Conservation (phyloP, 30 jellyfish, hydroid and myxozoan genomes). For the Chrysaora quinquecirrha region DNA sequence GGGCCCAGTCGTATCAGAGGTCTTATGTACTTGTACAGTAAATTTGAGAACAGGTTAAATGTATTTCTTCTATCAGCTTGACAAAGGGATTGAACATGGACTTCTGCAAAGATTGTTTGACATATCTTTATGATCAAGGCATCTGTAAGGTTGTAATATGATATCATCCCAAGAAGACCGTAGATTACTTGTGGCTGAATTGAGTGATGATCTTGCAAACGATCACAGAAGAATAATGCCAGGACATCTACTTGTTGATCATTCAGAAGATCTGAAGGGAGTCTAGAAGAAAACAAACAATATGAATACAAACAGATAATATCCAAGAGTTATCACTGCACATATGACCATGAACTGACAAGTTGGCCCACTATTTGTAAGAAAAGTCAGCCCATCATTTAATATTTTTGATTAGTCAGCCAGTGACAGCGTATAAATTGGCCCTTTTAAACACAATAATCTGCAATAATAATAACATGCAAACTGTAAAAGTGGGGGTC, state of each 20-base stretch:
- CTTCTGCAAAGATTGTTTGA: constrained; percentile 85
- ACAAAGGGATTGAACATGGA: constrained; percentile 90
- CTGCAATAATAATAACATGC: too few species aligned
- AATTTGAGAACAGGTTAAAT: constrained; percentile 77
- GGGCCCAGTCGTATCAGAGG: constrained; percentile 64
- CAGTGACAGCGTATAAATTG: too few species aligned
- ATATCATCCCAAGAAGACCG: constrained; percentile 90
- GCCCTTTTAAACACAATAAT: too few species aligned
- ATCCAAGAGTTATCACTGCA: too few species aligned
- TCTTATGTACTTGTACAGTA: constrained; percentile 48
- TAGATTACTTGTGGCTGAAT: constrained; percentile 92
- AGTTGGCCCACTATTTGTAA: too few species aligned
- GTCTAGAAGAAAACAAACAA: constrained; percentile 28
- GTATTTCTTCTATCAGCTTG: constrained; percentile 94
- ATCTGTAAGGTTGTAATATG: constrained; percentile 76
- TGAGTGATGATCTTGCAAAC: constrained; percentile 97
- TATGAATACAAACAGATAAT: too few species aligned
- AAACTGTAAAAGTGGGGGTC: too few species aligned
- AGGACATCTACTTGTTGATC: constrained; percentile 66
- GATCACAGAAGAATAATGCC: constrained; percentile 82
- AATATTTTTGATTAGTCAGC: too few species aligned
- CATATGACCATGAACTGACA: too few species aligned
- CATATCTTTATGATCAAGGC: constrained; percentile 43
- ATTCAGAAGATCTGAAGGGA: constrained; percentile 46
- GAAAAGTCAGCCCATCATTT: too few species aligned